Evolutionary conservation across 2,113 vertebrate genomes (phyloP), one percentile per base, ranked within the genome.

Genomic region (Columba livia): DNA sequence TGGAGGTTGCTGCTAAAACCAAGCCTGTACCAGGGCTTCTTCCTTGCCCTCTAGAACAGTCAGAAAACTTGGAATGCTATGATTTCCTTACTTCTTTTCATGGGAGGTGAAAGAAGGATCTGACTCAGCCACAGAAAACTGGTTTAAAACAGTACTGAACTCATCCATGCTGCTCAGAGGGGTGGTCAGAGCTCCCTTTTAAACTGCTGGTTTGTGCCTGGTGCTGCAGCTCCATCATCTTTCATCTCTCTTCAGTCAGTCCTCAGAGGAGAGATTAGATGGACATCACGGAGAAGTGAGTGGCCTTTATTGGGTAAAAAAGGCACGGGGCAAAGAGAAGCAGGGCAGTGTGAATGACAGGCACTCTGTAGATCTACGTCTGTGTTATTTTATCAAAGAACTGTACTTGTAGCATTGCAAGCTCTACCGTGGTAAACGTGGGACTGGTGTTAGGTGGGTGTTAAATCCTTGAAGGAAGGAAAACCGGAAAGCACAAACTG

Each of bases 201-300:
- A 54, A 79, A 73, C 28, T 36, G 26, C 24, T 57, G 5, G 8
- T 84, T 53, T 66, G 38, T 60, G 8, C 18, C 24, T 48, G 51
- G 10, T 24, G 29, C 51, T 72, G 28, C 29, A 1, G 16, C 26
- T 50, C 48, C 0, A 0, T 79, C 17, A 11, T 54, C 42, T 47
- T 88, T 57, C 21, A 20, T 47, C 16, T 88, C 26, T 26, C 23
- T 71, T 58, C 28, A 25, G 56, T 32, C 16, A 4, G 12, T 53
- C 28, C 17, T 87, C n/a, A 21, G 15, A 70, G 31, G 32, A 57
- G 31, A 0, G 6, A 29, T 32, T 80, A 50, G 78, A 14, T 61
- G 42, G 47, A 23, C 42, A 11, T 72, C 13, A 17, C 7, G 26
- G 71, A 77, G 66, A 79, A 65, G 20, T 1, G 7, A 32, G 62